Base-by-base conservation (phyloP, 2,113 vertebrate genomes). In the Chascanopsetta lugubris region DNA sequence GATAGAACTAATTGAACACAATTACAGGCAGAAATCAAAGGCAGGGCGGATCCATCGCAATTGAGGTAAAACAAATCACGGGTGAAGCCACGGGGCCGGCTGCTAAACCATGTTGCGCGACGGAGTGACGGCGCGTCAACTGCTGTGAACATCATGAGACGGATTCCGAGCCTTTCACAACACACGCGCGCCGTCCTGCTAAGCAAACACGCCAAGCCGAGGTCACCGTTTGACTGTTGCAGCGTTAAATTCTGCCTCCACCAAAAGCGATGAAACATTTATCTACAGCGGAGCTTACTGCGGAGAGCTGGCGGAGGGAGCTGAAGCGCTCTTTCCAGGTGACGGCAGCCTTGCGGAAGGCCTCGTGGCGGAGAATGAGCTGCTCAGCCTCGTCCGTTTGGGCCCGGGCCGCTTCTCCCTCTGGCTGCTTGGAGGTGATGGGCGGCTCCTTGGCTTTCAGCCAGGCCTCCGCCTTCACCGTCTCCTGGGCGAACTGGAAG, bases 311-410 rank as follows among this genome's bases (percentile, higher is more conserved):
- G 72, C 95, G 93, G 69, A 96, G 93, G 0, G 93, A 93, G 7
- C 91, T 91, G 87, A 97, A 96, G 34, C 96, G 94, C 71, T 96
- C 96, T 80, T 96, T 96, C 96, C 96, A 96, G 56, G 94, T 93
- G 34, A 93, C 92, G 0, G 94, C 96, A 0, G 94, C 92, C 79
- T 97, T 97, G 82, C 95, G 94, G 76, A 97, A 97, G 69, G 94
- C 95, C 78, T 97, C 94, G 0, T 97, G 96, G 36, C 96, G 92
- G 82, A 95, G 95, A 91, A 97, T 96, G 90, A 97, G 93, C 84
- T 92, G 94, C 84, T 97, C 95, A 4, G 96, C 96, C 77, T 97
- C 96, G 0, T 96, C 95, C 2, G 93, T 93, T 1, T 94, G 95
- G 69, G 90, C 77, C 9, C 89, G 94, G 77, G 94, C 89, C 74